These are phyloP conservation scores for Alviniconcha marisindica DNA, from an alignment of 1,140 invertebrate species.

Conservation along the genomic window DNA sequence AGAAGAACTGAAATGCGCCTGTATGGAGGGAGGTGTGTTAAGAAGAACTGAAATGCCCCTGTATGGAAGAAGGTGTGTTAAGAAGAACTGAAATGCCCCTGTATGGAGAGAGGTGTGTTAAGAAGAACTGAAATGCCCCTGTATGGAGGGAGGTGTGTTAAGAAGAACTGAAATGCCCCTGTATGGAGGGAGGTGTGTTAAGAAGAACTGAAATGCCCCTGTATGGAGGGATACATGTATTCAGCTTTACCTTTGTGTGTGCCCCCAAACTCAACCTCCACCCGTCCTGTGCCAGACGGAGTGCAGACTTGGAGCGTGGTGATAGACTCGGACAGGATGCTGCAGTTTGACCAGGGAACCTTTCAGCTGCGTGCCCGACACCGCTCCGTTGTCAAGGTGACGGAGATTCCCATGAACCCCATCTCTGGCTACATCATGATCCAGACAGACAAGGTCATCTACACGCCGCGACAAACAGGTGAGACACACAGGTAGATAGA, in stretches of 20 bases:
- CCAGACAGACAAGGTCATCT: conserved; percentile 67
- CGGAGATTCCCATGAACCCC: conserved; percentile 19
- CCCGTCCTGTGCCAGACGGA: conserved; percentile 42
- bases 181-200: too few species aligned
- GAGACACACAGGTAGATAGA: too few species aligned
- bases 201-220: neutral
- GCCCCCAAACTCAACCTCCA: neutral
- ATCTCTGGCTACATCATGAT: conserved; percentile 61
- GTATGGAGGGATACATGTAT: too few species aligned
- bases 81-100: too few species aligned
- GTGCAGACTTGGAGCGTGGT: conserved; percentile 35
- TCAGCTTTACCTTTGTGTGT: neutral
- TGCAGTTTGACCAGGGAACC: neutral
- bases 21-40: too few species aligned
- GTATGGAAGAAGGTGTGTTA: too few species aligned
- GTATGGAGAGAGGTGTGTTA: too few species aligned
- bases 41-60: too few species aligned
- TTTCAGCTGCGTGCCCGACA: neutral
- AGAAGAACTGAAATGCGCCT: too few species aligned
- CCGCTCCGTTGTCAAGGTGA: neutral
- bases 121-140: neutral
- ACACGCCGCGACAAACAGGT: conserved; percentile 64
- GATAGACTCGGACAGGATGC: conserved; percentile 20
- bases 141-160: too few species aligned
- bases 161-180: neutral